Conservation (phyloP, 2,113 vertebrate species). For the Nothobranchius kuhntae region DNA sequence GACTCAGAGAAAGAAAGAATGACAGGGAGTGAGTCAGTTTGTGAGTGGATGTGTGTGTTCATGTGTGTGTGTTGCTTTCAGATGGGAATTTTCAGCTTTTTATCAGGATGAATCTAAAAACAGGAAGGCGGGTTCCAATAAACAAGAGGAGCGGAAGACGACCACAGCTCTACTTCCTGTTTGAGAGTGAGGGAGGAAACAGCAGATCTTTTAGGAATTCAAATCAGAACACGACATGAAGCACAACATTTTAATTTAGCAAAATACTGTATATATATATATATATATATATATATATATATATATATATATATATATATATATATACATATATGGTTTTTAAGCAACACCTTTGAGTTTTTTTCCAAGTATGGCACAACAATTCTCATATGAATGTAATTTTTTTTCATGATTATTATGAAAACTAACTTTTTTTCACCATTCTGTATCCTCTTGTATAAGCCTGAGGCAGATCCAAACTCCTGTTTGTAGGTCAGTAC, state of each 20-base stretch:
- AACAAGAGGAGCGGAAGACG: slow-evolving; percentile 76
- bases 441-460: neutral
- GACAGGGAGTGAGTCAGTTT: slow-evolving; percentile 4
- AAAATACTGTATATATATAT: no score
- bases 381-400: neutral
- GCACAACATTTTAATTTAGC: neutral
- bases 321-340: neutral
- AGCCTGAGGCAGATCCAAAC: slow-evolving; percentile 32
- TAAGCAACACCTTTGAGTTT: no score
- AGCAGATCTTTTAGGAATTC: slow-evolving; percentile 81
- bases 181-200: slow-evolving; percentile 72
- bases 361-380: neutral
- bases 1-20: neutral
- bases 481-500: slow-evolving; percentile 55
- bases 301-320: no score
- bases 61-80: slow-evolving; percentile 23
- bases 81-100: slow-evolving; percentile 63
- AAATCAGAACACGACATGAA: slow-evolving; percentile 55
- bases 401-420: neutral
- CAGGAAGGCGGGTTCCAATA: slow-evolving; percentile 79
- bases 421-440: slow-evolving; percentile 1
- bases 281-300: no score
- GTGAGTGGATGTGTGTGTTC: slow-evolving; percentile 1
- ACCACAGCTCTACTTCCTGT: slow-evolving; percentile 77
- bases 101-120: slow-evolving; percentile 82